phyloP scores from a whole-genome alignment of 2,888 invertebrate species.

The Eulithis testata region DNA sequence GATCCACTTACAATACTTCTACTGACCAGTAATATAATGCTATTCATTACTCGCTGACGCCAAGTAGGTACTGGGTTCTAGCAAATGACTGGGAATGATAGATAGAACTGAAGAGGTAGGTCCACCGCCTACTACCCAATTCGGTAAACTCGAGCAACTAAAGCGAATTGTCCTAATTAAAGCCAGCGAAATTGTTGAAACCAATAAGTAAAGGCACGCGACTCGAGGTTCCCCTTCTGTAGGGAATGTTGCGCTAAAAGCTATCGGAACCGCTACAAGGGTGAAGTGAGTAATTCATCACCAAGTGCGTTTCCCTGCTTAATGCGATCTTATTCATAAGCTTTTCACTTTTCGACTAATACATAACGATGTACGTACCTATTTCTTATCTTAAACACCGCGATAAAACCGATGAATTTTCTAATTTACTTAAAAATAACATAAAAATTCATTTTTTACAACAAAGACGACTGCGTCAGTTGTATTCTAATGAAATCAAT shows the following conservation, averaged over 20 bases:
- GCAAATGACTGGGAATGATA: neutral
- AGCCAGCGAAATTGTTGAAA: neutral
- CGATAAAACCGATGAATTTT: no score
- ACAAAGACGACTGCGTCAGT: no score
- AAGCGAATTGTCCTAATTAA: conserved; percentile 3
- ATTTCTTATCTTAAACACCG: no score
- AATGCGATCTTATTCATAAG: neutral
- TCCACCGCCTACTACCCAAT: conserved; percentile 1
- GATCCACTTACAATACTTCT: conserved; percentile 1
- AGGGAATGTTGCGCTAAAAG: neutral
- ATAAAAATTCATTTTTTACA: no score
- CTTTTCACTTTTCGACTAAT: no score
- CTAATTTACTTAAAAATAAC: no score
- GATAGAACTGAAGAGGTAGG: neutral
- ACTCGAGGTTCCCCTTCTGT: neutral
- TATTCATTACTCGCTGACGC: neutral
- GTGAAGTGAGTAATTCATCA: neutral
- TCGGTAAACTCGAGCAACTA: conserved; percentile 7
- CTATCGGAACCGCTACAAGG: neutral
- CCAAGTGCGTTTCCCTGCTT: neutral
- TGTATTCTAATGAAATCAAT: no score
- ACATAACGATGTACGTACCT: no score
- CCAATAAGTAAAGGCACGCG: conserved; percentile 14
- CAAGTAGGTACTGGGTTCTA: neutral
- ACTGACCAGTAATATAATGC: no score